Evolutionary conservation across 1,140 invertebrate genomes (phyloP), one percentile per base, ranked within the genome.

Genomic region (Tribolium madens): DNA sequence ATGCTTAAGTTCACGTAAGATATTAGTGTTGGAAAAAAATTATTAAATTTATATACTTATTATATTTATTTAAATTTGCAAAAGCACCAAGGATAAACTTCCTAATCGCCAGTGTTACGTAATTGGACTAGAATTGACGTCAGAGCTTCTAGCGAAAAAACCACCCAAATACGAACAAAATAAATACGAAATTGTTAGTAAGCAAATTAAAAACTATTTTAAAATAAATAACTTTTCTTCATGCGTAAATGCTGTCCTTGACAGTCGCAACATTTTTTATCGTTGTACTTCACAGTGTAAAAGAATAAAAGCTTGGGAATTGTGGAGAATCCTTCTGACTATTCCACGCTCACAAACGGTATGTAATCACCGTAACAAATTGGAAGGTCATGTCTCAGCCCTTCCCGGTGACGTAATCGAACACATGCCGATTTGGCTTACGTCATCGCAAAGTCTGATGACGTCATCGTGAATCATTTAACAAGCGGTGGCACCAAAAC

Each of bases 361-460:
- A n/a, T n/a, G n/a, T n/a, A 52, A 15, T 17, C 15, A 15, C 7
- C 15, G 7, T n/a, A 14, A 52, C 14, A 52, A 26, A 26, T 5
- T 57, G 52, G 47, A 73, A 73, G 47, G 70, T 70, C 69, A 73
- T 71, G 42, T 33, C 47, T 14, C 46, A 69, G 21, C 53, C 73
- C 76, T 72, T 64, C 9, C 3, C 18, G 50, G 33, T 78, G 73
- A 78, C 73, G 76, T 73, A 76, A 78, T 76, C 57, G 68, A 71
- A 73, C 77, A 78, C 77, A 76, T 77, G 73, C 71, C 74, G 69
- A 76, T 68, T 21, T 71, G 50, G 73, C 73, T 83, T 79, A 83
- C 82, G 82, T 83, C 82, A 83, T 79, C 73, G 48, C 10, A n/a
- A 18, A 14, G 33, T 73, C 74, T n/a, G 84, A 75, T 79, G 79